Conservation (phyloP, 2,888 invertebrate genomes). For the Teinopalpus imperialis region DNA sequence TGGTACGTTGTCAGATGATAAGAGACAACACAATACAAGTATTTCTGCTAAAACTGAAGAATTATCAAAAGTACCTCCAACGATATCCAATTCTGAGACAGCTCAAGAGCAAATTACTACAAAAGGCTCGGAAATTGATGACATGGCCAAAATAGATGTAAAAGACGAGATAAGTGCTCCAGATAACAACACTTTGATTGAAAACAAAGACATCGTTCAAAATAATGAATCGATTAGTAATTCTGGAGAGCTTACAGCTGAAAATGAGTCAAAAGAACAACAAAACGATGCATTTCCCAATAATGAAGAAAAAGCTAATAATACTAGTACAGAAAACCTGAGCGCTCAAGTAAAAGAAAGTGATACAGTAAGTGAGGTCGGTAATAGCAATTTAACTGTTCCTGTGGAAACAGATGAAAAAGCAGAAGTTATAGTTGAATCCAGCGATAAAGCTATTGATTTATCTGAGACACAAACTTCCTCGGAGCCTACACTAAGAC, state of each 20-base stretch:
- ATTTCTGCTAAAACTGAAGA: background rate
- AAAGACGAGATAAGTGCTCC: background rate
- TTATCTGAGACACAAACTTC: conserved; percentile 45
- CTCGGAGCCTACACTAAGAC: conserved; percentile 3
- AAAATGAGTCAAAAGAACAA: conserved; percentile 38
- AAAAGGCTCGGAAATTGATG: background rate
- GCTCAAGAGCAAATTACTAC: background rate
- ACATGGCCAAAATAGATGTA: background rate
- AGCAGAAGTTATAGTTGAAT: conserved; percentile 44
- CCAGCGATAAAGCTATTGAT: conserved; percentile 46
- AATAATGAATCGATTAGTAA: background rate
- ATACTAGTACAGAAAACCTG: conserved; percentile 47
- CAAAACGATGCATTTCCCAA: conserved; percentile 26
- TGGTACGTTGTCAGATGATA: background rate
- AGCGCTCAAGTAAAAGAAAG: conserved; percentile 25
- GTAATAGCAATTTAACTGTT: background rate
- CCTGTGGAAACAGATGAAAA: conserved; percentile 31
- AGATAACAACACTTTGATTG: background rate
- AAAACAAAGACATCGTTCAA: background rate
- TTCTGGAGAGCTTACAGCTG: background rate
- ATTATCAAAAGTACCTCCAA: background rate
- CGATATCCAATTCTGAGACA: background rate
- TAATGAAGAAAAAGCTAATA: conserved; percentile 28
- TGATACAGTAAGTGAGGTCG: conserved; percentile 18
- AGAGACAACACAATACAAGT: background rate